Percentiles rank a stretch among this genome's conserved stretches.
Conservation (phyloP, 30 jellyfish, hydroid and myxozoan species). For the Chrysaora quinquecirrha region DNA sequence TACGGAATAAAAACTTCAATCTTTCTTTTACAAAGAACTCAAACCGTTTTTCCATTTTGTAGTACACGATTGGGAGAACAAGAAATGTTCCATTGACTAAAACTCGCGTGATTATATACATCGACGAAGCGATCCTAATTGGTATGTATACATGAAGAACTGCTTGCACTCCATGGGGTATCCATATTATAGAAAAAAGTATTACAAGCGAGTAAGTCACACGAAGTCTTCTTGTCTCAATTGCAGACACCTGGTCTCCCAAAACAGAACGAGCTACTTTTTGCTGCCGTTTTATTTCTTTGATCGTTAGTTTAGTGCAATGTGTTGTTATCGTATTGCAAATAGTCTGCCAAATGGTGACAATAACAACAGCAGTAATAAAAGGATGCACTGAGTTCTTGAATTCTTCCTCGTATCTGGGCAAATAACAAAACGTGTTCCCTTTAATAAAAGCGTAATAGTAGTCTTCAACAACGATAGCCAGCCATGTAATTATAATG, state of each 20-base stretch:
- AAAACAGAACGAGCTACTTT: background rate
- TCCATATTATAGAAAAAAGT: constrained; percentile 10
- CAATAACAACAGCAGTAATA: background rate
- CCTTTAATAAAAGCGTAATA: constrained; percentile 19
- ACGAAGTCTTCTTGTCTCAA: background rate
- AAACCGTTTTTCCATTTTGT: constrained; percentile 9
- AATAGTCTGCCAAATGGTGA: background rate
- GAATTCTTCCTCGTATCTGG: background rate
- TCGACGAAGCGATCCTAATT: background rate
- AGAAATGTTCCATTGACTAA: background rate
- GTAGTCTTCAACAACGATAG: background rate
- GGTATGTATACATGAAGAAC: background rate
- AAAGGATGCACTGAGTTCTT: background rate
- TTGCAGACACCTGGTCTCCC: background rate
- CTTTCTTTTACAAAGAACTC: background rate
- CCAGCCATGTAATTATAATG: background rate
- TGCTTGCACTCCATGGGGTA: constrained; percentile 13
- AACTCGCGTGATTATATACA: background rate
- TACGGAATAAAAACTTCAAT: background rate
- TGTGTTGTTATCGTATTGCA: background rate
- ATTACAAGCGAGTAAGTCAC: background rate
- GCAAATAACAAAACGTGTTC: background rate
- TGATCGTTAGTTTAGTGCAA: background rate
- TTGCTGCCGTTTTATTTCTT: background rate
- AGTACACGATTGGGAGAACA: constrained; percentile 9